Percentiles rank a stretch among this genome's conserved stretches.
These are phyloP conservation scores for Branchellion lobata DNA, from an alignment of 2,888 invertebrate genomes.

Conservation along the genomic window DNA sequence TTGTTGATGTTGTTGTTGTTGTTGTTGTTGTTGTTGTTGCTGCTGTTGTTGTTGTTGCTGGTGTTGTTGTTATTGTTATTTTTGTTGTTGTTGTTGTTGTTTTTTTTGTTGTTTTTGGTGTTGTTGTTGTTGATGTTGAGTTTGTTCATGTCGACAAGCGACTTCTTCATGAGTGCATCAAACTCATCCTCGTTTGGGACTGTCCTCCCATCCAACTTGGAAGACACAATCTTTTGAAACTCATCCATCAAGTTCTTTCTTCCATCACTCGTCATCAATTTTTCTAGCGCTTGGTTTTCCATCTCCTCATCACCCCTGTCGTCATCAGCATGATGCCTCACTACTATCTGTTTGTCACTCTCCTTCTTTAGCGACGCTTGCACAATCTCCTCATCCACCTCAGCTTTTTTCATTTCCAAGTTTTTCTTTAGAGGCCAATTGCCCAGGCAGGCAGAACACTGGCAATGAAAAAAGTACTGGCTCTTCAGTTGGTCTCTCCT, in stretches of 20 bases:
- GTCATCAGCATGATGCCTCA: too few relatives aligned
- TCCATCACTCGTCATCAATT: not conserved
- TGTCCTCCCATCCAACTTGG: not conserved
- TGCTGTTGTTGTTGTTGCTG: too few relatives aligned
- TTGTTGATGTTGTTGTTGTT: too few relatives aligned
- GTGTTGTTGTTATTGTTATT: too few relatives aligned
- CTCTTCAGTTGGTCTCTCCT: constrained; percentile 69
- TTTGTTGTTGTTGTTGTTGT: too few relatives aligned
- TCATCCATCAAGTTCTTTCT: not conserved
- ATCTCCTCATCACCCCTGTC: not conserved
- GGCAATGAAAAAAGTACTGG: constrained; percentile 79
- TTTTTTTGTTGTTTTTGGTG: not conserved
- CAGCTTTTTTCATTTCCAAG: not conserved
- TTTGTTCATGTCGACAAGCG: not conserved
- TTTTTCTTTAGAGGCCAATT: constrained; percentile 56
- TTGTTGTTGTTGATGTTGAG: not conserved
- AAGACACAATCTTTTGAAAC: not conserved
- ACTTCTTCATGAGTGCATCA: not conserved
- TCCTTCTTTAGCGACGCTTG: too few relatives aligned
- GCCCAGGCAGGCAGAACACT: constrained; percentile 71
- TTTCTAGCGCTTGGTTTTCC: not conserved
- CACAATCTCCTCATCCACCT: not conserved
- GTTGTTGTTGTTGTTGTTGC: not conserved
- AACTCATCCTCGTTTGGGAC: not conserved
- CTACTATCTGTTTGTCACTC: too few relatives aligned